These are phyloP conservation scores for Hydractinia echinata DNA, from an alignment of 30 jellyfish, hydroid and myxozoan genomes.

Conservation along the genomic window DNA sequence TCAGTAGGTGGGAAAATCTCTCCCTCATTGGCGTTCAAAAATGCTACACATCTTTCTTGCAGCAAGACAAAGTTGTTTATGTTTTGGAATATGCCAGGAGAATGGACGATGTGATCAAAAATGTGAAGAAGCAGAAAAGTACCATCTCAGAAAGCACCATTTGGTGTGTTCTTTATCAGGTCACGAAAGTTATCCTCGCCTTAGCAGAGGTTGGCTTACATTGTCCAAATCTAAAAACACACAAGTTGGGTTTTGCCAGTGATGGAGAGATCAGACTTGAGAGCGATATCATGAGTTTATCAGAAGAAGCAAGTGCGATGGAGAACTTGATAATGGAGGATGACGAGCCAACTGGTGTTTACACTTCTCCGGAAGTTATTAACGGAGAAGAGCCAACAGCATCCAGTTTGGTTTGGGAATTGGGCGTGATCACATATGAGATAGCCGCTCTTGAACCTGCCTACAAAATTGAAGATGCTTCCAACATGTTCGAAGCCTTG, in stretches of 20 bases:
- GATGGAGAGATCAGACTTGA: constrained; percentile 36
- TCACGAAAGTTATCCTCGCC: constrained; percentile 15
- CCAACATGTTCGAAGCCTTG: constrained; percentile 32
- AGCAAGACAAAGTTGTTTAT: too few relatives aligned
- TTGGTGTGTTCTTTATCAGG: constrained; percentile 39
- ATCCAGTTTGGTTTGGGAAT: constrained; percentile 36
- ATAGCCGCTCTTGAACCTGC: constrained; percentile 59
- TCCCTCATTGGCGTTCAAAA: too few relatives aligned
- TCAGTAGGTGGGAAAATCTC: constrained; percentile 38
- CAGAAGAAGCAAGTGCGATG: constrained; percentile 16
- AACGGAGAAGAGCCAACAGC: constrained; percentile 48
- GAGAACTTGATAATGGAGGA: constrained; percentile 53
- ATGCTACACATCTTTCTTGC: too few relatives aligned
- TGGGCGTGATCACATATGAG: constrained; percentile 53
- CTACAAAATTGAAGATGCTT: constrained; percentile 24
- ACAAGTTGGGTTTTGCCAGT: constrained; percentile 30
- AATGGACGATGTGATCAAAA: too few relatives aligned
- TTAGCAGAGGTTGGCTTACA: constrained; percentile 29
- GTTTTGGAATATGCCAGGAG: too few relatives aligned
- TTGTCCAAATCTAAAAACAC: constrained; percentile 26
- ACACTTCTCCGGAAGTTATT: constrained; percentile 60
- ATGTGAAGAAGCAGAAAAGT: too few relatives aligned
- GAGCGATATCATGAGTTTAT: constrained; percentile 38
- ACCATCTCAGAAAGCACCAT: constrained; percentile 24
- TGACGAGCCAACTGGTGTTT: constrained; percentile 40